phyloP scores from a whole-genome alignment of 2,113 vertebrate species.

The Cnemophilus loriae region DNA sequence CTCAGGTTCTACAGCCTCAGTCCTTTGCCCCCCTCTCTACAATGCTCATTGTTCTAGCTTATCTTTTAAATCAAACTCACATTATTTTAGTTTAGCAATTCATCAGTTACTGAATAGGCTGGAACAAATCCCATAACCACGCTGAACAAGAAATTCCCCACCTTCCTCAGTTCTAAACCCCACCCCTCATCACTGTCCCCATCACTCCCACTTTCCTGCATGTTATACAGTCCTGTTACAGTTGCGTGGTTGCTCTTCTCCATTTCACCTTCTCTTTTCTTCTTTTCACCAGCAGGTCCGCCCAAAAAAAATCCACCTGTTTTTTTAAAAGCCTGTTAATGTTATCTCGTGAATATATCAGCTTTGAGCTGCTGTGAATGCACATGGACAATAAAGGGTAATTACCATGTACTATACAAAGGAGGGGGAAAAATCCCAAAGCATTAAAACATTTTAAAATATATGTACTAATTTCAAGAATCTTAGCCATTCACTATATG shows the following conservation, averaged over 20 bases:
- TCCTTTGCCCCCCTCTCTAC: background rate
- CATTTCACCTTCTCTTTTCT: background rate
- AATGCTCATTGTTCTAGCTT: background rate
- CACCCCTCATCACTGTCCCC: fast-evolving
- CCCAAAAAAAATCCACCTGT: background rate
- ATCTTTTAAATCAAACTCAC: background rate
- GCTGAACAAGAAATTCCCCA: background rate
- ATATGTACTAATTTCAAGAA: background rate
- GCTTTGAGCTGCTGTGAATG: background rate
- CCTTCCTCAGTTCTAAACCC: background rate
- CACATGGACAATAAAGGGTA: background rate
- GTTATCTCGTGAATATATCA: background rate
- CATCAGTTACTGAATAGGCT: background rate
- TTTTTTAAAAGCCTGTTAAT: background rate
- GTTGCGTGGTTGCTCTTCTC: background rate
- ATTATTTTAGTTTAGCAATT: background rate
- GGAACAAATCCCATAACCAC: background rate
- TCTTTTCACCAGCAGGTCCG: background rate
- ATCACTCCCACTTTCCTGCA: background rate
- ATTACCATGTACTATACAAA: background rate
- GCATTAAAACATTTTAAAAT: background rate
- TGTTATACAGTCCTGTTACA: background rate
- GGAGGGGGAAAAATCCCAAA: background rate
- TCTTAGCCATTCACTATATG: background rate
- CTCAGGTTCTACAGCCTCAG: background rate